Conservation (phyloP, 2,113 vertebrate species). For the Cyprinus carpio region DNA sequence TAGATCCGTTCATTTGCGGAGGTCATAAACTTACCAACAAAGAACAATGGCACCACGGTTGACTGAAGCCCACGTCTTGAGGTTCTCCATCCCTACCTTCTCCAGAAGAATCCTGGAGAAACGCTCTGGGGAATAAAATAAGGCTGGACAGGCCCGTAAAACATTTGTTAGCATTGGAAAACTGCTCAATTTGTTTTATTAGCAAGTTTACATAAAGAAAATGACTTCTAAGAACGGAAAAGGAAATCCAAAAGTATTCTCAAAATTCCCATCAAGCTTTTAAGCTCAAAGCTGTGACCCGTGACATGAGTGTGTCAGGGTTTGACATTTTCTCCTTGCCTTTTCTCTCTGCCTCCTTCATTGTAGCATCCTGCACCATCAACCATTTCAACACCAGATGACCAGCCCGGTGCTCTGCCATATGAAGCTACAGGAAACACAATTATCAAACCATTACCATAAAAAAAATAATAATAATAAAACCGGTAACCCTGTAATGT, state of each 20-base stretch:
- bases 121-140: slow-evolving; percentile 73
- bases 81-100: slow-evolving; percentile 80
- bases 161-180: not conserved
- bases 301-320: not conserved
- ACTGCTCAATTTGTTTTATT: not conserved
- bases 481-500: not conserved
- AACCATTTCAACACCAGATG: slow-evolving; percentile 96
- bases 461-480: no score
- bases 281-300: not conserved
- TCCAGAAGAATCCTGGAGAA: slow-evolving; percentile 87
- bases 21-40: slow-evolving; percentile 79
- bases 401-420: slow-evolving; percentile 93
- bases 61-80: slow-evolving; percentile 85
- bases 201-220: not conserved
- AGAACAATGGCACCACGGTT: slow-evolving; percentile 95
- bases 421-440: slow-evolving; percentile 80
- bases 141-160: not conserved
- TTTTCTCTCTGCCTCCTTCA: slow-evolving; percentile 79
- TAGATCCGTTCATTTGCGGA: not conserved
- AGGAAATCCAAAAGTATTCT: not conserved
- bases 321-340: slow-evolving; percentile 71
- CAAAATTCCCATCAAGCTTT: not conserved
- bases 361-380: slow-evolving; percentile 86
- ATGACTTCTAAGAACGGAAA: not conserved
- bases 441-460: not conserved